phyloP scores from a whole-genome alignment of 1,140 invertebrate species.

The Macrosteles quadrilineatus region DNA sequence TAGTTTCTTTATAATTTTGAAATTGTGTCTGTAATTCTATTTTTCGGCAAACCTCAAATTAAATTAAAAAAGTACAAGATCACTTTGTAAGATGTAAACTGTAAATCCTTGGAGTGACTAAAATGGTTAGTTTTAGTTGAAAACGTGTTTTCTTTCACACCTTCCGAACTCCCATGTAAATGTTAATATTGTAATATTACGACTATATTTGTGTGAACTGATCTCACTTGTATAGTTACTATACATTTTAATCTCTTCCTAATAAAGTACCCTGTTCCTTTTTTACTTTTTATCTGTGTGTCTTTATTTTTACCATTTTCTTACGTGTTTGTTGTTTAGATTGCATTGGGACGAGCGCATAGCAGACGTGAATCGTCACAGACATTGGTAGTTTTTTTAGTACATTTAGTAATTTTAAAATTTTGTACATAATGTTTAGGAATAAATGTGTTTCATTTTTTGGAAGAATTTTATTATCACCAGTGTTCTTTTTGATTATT shows the following conservation, averaged over 20 bases:
- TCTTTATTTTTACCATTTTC: conserved; percentile 25
- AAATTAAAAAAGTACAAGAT: conserved; percentile 33
- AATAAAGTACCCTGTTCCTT: conserved; percentile 30
- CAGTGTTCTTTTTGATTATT: background rate
- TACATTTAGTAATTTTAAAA: background rate
- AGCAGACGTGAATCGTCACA: background rate
- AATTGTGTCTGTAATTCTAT: conserved; percentile 27
- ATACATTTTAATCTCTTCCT: conserved; percentile 17
- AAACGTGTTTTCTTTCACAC: conserved; percentile 33
- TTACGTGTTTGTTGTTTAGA: conserved; percentile 18
- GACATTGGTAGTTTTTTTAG: conserved; percentile 2
- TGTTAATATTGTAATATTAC: conserved; percentile 20
- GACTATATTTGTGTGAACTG: conserved; percentile 20
- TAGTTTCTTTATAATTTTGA: conserved; percentile 16
- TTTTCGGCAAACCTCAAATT: conserved; percentile 26
- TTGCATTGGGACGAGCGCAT: conserved; percentile 14
- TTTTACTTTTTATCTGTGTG: conserved; percentile 31
- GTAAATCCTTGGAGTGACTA: conserved; percentile 32
- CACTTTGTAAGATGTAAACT: conserved; percentile 30
- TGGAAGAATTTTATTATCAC: conserved; percentile 8
- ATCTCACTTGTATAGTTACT: conserved; percentile 28
- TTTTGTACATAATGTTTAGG: conserved; percentile 24
- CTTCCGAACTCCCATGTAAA: conserved; percentile 17
- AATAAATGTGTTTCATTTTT: conserved; percentile 25
- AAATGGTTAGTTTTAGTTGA: conserved; percentile 33